These are phyloP conservation scores for Scomber scombrus DNA, from an alignment of 2,113 vertebrate species.

Conservation along the genomic window DNA sequence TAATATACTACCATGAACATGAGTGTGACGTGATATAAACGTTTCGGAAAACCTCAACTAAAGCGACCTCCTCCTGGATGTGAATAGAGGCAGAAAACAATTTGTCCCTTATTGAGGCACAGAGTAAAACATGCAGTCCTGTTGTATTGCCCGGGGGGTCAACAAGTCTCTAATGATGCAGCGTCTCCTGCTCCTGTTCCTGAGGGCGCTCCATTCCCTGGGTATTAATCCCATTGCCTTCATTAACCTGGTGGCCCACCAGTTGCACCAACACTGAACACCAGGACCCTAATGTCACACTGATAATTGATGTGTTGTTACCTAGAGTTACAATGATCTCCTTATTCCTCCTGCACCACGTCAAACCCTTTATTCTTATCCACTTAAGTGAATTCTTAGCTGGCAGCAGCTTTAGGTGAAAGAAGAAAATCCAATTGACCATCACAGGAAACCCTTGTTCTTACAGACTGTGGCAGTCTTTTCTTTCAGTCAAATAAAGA, in stretches of 20 bases:
- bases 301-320: constrained; percentile 81
- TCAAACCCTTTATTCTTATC: constrained; percentile 84
- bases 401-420: constrained; percentile 29
- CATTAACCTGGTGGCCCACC: constrained; percentile 82
- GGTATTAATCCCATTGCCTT: constrained; percentile 83
- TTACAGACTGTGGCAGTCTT: background rate
- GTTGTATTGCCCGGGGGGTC: constrained; percentile 54
- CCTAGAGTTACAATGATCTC: constrained; percentile 80
- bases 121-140: constrained; percentile 30
- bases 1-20: background rate
- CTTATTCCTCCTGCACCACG: constrained; percentile 71
- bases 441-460: constrained; percentile 26
- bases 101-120: constrained; percentile 51
- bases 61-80: constrained; percentile 19
- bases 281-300: constrained; percentile 57
- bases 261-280: constrained; percentile 49
- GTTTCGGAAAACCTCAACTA: background rate
- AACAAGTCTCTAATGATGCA: constrained; percentile 76
- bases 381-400: constrained; percentile 79
- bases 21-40: background rate
- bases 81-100: constrained; percentile 46
- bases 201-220: constrained; percentile 68
- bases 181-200: constrained; percentile 59
- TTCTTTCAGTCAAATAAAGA: background rate
- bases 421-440: constrained; percentile 42